A percentile compares a stretch with the other conserved stretches of the same genome.
Conservation (phyloP, 2,113 vertebrate species). For the Macaca fascicularis region DNA sequence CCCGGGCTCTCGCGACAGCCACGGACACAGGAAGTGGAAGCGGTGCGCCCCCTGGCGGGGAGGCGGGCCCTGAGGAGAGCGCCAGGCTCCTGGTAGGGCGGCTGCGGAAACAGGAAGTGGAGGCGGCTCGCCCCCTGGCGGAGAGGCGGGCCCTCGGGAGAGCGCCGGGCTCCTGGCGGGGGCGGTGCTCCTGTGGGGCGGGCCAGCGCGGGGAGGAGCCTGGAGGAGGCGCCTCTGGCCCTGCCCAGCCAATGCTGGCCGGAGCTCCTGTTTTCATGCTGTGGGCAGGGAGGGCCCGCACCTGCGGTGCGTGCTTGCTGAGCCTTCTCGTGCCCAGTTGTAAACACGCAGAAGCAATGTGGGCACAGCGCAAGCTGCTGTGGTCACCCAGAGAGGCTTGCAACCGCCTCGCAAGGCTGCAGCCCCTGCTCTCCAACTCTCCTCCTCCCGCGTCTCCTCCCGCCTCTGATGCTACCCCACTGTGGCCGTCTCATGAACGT, state of each 20-base stretch:
- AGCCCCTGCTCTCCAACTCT: not conserved
- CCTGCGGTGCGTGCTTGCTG: not conserved
- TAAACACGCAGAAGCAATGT: not conserved
- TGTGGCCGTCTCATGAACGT: not conserved
- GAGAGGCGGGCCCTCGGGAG: not conserved
- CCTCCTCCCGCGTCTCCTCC: not conserved
- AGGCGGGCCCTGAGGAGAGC: no score
- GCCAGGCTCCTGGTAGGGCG: no score
- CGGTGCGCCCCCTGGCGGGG: no score
- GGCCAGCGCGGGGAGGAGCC: not conserved
- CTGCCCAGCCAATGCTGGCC: not conserved
- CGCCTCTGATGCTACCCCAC: not conserved
- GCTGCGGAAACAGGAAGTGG: no score
- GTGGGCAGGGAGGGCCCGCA: accelerated
- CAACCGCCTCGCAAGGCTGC: not conserved
- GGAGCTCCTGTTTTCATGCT: not conserved
- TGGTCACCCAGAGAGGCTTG: no score
- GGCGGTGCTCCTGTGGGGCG: no score
- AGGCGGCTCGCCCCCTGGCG: not conserved
- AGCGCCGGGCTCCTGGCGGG: not conserved
- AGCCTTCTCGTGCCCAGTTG: not conserved
- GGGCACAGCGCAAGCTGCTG: not conserved
- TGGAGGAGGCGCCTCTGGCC: not conserved
- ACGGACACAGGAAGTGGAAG: no score
- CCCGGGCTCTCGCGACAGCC: no score